These are phyloP conservation scores for Caiman crocodilus DNA, from an alignment of 2,797 vertebrate species.

Conservation along the genomic window DNA sequence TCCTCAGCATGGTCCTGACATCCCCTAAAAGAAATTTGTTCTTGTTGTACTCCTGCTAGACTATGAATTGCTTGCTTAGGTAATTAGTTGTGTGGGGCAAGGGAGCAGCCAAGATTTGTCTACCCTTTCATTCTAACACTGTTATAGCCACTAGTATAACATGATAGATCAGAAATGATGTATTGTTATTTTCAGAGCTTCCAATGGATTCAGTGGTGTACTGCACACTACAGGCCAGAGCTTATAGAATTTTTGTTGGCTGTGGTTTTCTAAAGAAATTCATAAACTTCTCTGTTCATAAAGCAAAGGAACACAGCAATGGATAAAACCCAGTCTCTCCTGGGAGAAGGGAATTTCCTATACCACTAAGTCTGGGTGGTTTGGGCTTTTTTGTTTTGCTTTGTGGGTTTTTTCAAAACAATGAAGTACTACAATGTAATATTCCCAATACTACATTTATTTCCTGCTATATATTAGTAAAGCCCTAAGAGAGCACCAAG, in stretches of 20 bases:
- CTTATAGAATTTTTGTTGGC: slow-evolving; percentile 6
- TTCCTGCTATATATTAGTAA: background rate
- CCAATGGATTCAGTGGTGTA: slow-evolving; percentile 8
- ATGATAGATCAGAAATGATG: background rate
- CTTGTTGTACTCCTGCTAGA: background rate
- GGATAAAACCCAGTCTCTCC: background rate
- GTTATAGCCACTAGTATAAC: background rate
- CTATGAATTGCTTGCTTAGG: background rate
- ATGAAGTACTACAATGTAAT: too few relatives aligned
- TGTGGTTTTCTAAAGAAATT: slow-evolving; percentile 26
- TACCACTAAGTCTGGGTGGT: too few relatives aligned
- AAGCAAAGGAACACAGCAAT: background rate
- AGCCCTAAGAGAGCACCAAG: background rate
- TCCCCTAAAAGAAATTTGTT: too few relatives aligned
- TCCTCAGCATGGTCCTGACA: accelerated
- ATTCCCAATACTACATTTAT: too few relatives aligned
- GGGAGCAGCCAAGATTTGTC: background rate
- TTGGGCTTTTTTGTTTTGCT: too few relatives aligned
- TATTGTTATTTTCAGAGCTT: slow-evolving; percentile 29
- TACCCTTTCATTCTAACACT: background rate
- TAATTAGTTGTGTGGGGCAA: background rate
- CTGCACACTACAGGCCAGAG: background rate
- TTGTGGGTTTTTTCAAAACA: too few relatives aligned
- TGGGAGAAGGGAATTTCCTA: background rate
- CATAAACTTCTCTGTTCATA: background rate